Evolutionary conservation across 1,140 invertebrate genomes (phyloP).

Genomic region (Heliconius nattereri): DNA sequence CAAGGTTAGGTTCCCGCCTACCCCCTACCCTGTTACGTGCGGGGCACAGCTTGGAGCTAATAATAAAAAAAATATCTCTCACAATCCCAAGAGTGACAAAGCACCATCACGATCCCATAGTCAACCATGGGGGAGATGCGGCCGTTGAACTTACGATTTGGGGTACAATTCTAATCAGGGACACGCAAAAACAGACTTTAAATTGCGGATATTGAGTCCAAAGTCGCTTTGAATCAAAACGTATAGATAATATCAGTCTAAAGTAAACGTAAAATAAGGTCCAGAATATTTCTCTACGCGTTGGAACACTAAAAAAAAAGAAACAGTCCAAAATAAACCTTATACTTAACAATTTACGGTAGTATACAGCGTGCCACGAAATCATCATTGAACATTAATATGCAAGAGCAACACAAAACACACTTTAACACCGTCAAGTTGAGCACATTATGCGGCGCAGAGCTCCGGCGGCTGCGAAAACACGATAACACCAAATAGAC

Average conservation of each 20-base stretch:
- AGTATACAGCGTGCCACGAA: neutral
- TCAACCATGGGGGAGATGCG: slow-evolving; percentile 19
- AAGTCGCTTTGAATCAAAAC: neutral
- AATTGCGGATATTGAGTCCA: neutral
- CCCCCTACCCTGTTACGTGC: no score
- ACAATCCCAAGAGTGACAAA: neutral
- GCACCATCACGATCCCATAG: slow-evolving; percentile 13
- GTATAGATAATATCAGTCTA: neutral
- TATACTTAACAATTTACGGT: neutral
- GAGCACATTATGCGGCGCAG: slow-evolving; percentile 11
- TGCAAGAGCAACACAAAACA: slow-evolving; percentile 1
- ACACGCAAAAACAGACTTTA: neutral
- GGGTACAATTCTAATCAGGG: slow-evolving; percentile 30
- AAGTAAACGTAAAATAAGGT: neutral
- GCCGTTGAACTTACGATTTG: slow-evolving; percentile 24
- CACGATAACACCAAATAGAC: slow-evolving; percentile 23
- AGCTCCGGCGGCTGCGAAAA: neutral
- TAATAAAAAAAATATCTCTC: neutral
- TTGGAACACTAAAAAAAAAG: neutral
- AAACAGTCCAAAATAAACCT: neutral
- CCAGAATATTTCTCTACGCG: neutral
- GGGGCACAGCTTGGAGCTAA: no score
- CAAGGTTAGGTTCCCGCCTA: no score
- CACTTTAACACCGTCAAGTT: slow-evolving; percentile 1
- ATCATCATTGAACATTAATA: neutral